Conservation (phyloP, 2,888 invertebrate genomes). For the Drosophila nigricruria region DNA sequence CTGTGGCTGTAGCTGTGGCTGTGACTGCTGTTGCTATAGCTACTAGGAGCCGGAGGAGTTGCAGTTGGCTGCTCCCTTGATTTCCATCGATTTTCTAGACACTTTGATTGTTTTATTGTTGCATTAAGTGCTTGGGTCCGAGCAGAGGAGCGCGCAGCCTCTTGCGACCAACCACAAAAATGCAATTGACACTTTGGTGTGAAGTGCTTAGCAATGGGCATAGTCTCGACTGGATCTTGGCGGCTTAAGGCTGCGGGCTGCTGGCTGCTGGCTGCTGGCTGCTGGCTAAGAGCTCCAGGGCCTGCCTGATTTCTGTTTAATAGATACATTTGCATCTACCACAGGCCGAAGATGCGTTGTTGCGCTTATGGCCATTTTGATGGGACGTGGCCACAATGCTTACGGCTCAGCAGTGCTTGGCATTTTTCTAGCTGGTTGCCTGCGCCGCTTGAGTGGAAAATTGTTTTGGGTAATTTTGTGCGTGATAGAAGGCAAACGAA, state of each 20-base stretch:
- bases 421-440: slow-evolving; percentile 76
- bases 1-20: not conserved
- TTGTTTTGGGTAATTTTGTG: slow-evolving; percentile 74
- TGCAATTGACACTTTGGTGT: slow-evolving; percentile 79
- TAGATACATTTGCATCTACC: slow-evolving; percentile 76
- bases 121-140: slow-evolving; percentile 72
- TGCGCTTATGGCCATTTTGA: slow-evolving; percentile 61
- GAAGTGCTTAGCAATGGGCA: slow-evolving; percentile 72
- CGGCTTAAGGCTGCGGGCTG: slow-evolving; percentile 34
- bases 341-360: slow-evolving; percentile 60
- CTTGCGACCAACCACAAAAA: slow-evolving; percentile 74
- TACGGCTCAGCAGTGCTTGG: slow-evolving; percentile 39
- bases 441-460: slow-evolving; percentile 74
- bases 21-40: slow-evolving; percentile 26
- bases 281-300: slow-evolving; percentile 21
- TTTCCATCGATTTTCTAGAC: slow-evolving; percentile 82
- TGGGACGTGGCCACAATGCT: slow-evolving; percentile 53
- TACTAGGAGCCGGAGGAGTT: slow-evolving; percentile 24
- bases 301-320: slow-evolving; percentile 75
- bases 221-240: slow-evolving; percentile 46
- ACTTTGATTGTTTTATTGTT: slow-evolving; percentile 81
- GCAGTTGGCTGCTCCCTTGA: slow-evolving; percentile 64
- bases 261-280: slow-evolving; percentile 27
- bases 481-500: slow-evolving; percentile 40
- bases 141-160: slow-evolving; percentile 21